Evolutionary conservation across 2,797 vertebrate genomes (phyloP).

Genomic region (Phoeniculus purpureus): DNA sequence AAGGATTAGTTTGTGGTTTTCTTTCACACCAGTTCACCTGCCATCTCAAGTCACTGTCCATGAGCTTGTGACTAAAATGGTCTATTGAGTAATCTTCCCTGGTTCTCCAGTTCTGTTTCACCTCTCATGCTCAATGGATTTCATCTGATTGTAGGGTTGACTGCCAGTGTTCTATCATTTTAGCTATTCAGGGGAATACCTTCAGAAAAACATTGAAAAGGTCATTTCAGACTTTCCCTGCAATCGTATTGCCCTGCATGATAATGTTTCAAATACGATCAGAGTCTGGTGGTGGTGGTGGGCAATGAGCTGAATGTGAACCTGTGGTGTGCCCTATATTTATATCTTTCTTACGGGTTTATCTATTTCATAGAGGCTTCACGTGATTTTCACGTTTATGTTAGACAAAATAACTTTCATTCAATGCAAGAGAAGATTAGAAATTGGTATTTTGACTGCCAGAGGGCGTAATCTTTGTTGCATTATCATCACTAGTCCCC

Average conservation of each 20-base stretch:
- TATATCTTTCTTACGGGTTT: neutral
- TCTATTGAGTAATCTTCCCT: conserved; percentile 28
- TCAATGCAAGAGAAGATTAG: neutral
- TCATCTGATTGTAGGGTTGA: conserved; percentile 37
- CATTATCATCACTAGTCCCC: neutral
- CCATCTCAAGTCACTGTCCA: conserved; percentile 1
- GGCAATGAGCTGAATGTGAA: neutral
- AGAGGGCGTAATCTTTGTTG: neutral
- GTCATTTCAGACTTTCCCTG: neutral
- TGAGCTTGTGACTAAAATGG: neutral
- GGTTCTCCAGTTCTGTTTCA: conserved; percentile 19
- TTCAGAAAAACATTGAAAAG: conserved; percentile 20
- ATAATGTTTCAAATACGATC: neutral
- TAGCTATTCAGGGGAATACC: neutral
- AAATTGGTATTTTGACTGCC: conserved; percentile 7
- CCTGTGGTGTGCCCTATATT: neutral
- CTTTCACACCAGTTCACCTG: conserved; percentile 32
- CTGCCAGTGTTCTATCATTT: conserved; percentile 6
- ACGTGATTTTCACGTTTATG: neutral
- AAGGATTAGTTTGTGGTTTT: neutral
- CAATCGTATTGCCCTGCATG: neutral
- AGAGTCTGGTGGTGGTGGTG: neutral
- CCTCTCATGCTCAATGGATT: neutral
- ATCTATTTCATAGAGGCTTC: neutral
- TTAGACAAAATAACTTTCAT: neutral